Evolutionary conservation across 2,888 invertebrate genomes (phyloP), one percentile per base, ranked within the genome.

Genomic region (Caenorhabditis sulstoni): DNA sequence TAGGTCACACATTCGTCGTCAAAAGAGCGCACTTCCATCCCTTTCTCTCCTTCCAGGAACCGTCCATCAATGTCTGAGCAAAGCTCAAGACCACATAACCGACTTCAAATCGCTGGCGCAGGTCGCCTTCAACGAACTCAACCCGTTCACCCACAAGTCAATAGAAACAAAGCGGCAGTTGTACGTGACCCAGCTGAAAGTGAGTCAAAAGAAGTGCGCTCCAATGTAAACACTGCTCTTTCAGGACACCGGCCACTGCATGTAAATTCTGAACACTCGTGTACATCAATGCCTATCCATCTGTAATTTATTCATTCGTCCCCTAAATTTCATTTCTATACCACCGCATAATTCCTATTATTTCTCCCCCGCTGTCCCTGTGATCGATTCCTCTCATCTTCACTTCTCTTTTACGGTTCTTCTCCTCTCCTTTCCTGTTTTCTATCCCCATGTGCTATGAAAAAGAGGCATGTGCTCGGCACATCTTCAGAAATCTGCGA

Each of bases 51-150:
- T 58, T 57, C 65, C 29, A 83, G 77, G 87, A 12, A 87, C 87
- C 12, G 85, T 88, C 4, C 89, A 89, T 65, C 80, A 81, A 23
- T 91, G 91, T 79, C 90, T 93, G 29, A 92, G 92, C 82, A 89
- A 91, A 22, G 90, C 91, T 22, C 91, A 92, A 22, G 91, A 91
- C 67, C 88, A 91, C 37, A 90, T 91, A 1, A 91, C 90, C 65
- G 92, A 93, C 86, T 91, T 91, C 37, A 91, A 92, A 59, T 91
- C 91, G 23, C 89, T 93, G 11, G 88, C 92, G 37, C 87, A 92
- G 91, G 90, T 91, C 57, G 92, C 92, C 2, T 93, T 92, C 88
- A 90, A 91, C 76, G 91, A 91, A 35, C 85, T 93, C 77, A 91
- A 91, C 81, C 92, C 92, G 11, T 92, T 92, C 85, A 91, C 92